Evolutionary conservation across 2,113 vertebrate species (phyloP).

Genomic region (Erpornis zantholeuca): DNA sequence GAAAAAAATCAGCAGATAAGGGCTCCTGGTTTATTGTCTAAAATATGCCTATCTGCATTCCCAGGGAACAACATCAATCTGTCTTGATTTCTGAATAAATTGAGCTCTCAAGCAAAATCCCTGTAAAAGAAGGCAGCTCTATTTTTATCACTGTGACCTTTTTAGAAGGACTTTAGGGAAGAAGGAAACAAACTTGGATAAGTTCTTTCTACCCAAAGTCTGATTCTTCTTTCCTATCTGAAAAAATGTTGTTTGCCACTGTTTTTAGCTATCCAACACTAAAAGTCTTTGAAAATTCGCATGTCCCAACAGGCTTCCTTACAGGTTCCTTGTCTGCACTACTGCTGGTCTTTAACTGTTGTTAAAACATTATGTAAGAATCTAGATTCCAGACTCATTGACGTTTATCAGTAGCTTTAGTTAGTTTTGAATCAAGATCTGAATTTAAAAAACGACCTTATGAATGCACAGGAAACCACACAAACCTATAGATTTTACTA

Average conservation of each 20-base stretch:
- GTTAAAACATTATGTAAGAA: neutral
- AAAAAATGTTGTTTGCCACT: neutral
- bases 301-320: neutral
- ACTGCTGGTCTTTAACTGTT: neutral
- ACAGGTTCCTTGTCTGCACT: neutral
- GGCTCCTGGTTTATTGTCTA: conserved; percentile 45
- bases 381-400: neutral
- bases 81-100: conserved; percentile 50
- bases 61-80: conserved; percentile 47
- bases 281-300: neutral
- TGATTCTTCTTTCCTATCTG: neutral
- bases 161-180: conserved; percentile 29
- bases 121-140: conserved; percentile 8
- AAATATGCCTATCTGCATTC: conserved; percentile 59
- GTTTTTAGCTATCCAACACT: neutral
- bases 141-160: conserved; percentile 54
- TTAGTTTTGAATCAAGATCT: neutral
- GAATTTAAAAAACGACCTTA: neutral
- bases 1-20: conserved; percentile 40
- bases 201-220: neutral
- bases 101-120: conserved; percentile 39
- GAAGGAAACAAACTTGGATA: neutral
- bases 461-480: neutral
- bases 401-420: rapidly evolving
- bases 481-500: neutral